A percentile compares a stretch with the other conserved stretches of the same genome.
These are phyloP conservation scores for Pyrocephalus nanus DNA, from an alignment of 2,797 vertebrate species.

Conservation along the genomic window DNA sequence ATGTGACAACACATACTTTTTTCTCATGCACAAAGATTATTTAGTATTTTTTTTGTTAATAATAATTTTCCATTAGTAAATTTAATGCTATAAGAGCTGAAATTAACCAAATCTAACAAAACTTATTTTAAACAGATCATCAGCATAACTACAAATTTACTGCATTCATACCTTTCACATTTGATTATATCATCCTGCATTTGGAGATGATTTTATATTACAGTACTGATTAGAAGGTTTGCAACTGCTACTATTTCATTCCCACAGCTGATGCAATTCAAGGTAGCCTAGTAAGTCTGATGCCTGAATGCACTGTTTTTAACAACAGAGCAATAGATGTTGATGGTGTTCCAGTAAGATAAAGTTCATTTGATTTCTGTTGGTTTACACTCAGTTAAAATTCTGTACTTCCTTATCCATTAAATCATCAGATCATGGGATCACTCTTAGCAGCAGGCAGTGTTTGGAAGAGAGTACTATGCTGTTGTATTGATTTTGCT, in stretches of 20 bases:
- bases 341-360: background rate
- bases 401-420: background rate
- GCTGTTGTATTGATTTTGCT: background rate
- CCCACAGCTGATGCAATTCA: slow-evolving; percentile 4
- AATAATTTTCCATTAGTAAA: background rate
- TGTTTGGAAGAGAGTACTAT: background rate
- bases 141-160: background rate
- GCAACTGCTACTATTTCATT: background rate
- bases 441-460: background rate
- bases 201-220: background rate
- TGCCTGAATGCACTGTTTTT: background rate
- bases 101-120: background rate
- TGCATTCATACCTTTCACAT: background rate
- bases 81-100: background rate
- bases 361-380: background rate
- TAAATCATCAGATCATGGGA: background rate
- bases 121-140: background rate
- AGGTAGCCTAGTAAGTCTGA: background rate
- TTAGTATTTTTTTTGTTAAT: background rate
- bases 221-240: background rate
- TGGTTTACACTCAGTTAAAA: background rate
- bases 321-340: background rate
- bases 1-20: background rate
- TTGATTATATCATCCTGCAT: slow-evolving; percentile 14
- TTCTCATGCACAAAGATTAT: background rate